Evolutionary conservation across 92 coral and sea anemone species (phyloP), one percentile per base, ranked within the genome.

Genomic region (Phenganax subtilis): DNA sequence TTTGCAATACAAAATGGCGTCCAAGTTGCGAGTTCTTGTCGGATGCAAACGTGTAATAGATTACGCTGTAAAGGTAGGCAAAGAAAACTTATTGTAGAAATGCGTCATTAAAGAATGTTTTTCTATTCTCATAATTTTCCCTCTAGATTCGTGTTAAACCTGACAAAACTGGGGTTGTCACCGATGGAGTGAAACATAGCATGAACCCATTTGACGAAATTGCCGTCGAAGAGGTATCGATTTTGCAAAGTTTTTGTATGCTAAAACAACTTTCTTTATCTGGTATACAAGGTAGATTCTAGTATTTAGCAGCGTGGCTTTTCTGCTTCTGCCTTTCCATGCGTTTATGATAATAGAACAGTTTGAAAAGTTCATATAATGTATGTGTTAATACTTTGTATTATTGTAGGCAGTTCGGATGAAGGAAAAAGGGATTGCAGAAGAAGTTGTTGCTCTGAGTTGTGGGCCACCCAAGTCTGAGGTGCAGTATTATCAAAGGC

Each of bases 121-220:
- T 27, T 53, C 54, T 7, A 47, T 30, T 64, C 51, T 63, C 25
- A 15, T 4, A 31, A 14, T 72, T 84, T n/a, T 74, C 10, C 0
- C 0, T 72, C 10, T 83, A 94, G 98, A 88, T 94, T 55, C 98
- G 98, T 51, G 93, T 94, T 14, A 94, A 94, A 85, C 97, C 98
- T 11, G 98, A 94, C 78, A 92, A 94, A 86, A 85, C 88, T 20
- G 98, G 97, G n/a, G 98, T 94, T 7, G 98, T 94, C 17, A 94
- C 98, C 25, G 98, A 94, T 57, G 98, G 98, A 17, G 98, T 94
- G 54, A 94, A 94, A 60, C 98, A 94, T 81, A 94, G 98, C 77
- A 92, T 94, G 98, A 94, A 94, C 88, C 98, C 98, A n/a, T 94
- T 94, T 86, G 98, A 94, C 74, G 98, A 94, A 77, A 94, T 94